Percentiles rank a stretch among this genome's conserved stretches.
Evolutionary conservation across 2,888 invertebrate genomes (phyloP).

Genomic region (Hypercompe scribonia): DNA sequence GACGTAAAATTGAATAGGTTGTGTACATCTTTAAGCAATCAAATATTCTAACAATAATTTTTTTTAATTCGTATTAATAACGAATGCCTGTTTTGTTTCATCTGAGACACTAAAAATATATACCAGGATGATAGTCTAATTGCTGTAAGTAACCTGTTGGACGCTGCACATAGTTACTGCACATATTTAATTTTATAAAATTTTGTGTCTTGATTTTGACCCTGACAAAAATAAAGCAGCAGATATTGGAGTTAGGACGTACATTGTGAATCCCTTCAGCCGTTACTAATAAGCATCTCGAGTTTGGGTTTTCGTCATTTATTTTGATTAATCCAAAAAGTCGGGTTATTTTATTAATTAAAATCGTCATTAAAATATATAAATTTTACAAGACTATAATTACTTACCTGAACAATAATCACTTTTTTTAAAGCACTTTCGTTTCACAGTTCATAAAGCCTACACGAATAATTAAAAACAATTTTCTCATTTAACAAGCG

Average conservation of each 20-base stretch:
- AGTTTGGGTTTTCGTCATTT: too few relatives aligned
- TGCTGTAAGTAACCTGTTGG: too few relatives aligned
- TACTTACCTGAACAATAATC: not conserved
- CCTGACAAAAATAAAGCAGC: too few relatives aligned
- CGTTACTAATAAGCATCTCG: not conserved
- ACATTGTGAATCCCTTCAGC: not conserved
- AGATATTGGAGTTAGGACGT: not conserved
- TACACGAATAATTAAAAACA: conserved; percentile 51
- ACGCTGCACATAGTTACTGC: too few relatives aligned
- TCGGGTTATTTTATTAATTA: not conserved
- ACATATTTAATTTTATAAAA: not conserved
- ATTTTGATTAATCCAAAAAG: too few relatives aligned
- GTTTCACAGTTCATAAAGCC: conserved; percentile 47
- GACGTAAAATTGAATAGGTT: not conserved
- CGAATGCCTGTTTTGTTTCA: not conserved
- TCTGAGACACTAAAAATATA: not conserved
- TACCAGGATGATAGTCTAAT: not conserved
- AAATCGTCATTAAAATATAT: not conserved
- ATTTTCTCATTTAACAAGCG: conserved; percentile 47
- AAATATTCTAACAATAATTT: not conserved
- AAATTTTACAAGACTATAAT: not conserved
- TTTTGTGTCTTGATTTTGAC: not conserved
- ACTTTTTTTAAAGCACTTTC: conserved; percentile 30
- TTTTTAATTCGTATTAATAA: not conserved
- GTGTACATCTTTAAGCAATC: not conserved